Base-by-base conservation (phyloP, 37 sponge, comb jelly and placozoan species). In the Spongilla lacustris region DNA sequence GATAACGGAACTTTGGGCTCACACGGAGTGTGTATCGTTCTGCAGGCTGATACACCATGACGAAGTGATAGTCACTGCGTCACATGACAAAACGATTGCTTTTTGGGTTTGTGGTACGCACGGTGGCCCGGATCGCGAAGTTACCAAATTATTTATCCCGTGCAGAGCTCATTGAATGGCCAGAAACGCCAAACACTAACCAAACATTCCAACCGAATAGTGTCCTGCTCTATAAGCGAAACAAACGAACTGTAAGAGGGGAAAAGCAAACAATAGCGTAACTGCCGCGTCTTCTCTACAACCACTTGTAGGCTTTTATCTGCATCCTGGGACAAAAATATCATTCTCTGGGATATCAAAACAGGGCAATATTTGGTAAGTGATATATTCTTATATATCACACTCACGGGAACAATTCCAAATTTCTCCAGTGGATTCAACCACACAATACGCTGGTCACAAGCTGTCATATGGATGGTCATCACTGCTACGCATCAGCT, bases 251-350 rank as follows among this genome's bases (percentile, higher is more conserved):
- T 73, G 88, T 87, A 33, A 66, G 72, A 36, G 19, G 48, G 12
- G 2, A 50, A 28, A 6, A 17, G 27, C 21, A 31, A 67, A 28
- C 22, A n/a, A n/a, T n/a, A 4, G 36, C 29, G 67, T 27, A 27
- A 2, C 67, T 30, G 8, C 34, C 4, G 10, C 13, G 24, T 26
- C 33, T 17, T 75, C n/a, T n/a, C n/a, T 66, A 25, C 26, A 24
- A 38, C 23, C 68, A 66, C 21, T 12, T 69, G 28, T 31, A 95
- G 80, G 35, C 34, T 98, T 32, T 70, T 93, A 6, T 86, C 91
- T 32, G 96, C 85, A 66, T 93, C 95, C 21, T 96, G 96, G 96
- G 98, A 98, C 87, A 98, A 93, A 66, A 81, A 81, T 28, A 80
- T 94, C 6, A 70, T 86, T 25, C 80, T 88, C 26, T 97, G 98